phyloP scores from a whole-genome alignment of 2,113 vertebrate genomes.

The Sturnus vulgaris region DNA sequence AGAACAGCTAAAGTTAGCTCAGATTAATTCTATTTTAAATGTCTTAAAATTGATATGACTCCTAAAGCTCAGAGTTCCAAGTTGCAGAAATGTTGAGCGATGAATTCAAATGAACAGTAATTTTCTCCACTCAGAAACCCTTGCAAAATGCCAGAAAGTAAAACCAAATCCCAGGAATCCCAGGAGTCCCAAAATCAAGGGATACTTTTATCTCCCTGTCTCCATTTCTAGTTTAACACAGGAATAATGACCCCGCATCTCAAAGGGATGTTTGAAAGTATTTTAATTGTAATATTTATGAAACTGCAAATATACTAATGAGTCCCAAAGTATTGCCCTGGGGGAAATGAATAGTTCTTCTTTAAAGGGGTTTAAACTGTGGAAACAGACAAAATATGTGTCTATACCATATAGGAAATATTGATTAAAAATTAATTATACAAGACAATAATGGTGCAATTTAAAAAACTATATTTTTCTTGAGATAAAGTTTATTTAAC shows the following conservation, averaged over 20 bases:
- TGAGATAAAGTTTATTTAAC: not conserved
- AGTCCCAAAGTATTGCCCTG: not conserved
- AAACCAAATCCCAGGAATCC: not conserved
- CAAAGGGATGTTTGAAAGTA: not conserved
- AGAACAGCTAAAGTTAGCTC: not conserved
- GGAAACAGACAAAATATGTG: not conserved
- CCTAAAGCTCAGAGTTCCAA: not conserved
- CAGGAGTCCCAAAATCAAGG: not conserved
- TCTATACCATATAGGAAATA: not conserved
- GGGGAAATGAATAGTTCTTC: not conserved
- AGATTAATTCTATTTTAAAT: not conserved
- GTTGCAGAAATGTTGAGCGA: not conserved
- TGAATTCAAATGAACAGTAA: not conserved
- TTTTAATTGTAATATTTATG: constrained; percentile 16
- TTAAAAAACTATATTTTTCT: not conserved
- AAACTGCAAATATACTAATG: constrained; percentile 2
- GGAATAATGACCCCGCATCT: not conserved
- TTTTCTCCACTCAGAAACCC: not conserved
- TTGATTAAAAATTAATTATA: not conserved
- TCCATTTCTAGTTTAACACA: not conserved
- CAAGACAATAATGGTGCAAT: not conserved
- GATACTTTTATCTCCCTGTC: not conserved
- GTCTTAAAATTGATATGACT: not conserved
- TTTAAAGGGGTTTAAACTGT: not conserved
- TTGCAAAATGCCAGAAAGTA: not conserved